A percentile compares a stretch with the other conserved stretches of the same genome.
Evolutionary conservation across 1,140 invertebrate genomes (phyloP).

Genomic region (Grapholita molesta): DNA sequence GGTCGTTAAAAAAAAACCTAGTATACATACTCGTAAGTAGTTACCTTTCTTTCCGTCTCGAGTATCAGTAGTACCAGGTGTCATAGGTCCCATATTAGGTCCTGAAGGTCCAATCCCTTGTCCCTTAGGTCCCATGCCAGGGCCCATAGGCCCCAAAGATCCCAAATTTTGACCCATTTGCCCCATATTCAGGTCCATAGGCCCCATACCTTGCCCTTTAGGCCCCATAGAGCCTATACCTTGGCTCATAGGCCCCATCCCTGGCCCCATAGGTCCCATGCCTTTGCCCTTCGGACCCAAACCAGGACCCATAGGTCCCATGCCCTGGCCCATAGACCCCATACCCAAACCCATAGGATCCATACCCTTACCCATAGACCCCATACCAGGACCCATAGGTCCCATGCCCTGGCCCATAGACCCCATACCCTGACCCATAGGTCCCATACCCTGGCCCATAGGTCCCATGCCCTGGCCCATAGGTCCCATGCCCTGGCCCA

Average conservation of each 20-base stretch:
- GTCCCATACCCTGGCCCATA: neutral
- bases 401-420: neutral
- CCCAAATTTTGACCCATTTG: too few species aligned
- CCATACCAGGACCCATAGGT: neutral
- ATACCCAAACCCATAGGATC: neutral
- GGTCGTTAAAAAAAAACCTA: too few species aligned
- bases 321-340: neutral
- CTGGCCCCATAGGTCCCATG: neutral
- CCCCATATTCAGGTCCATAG: too few species aligned
- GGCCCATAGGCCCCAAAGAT: too few species aligned
- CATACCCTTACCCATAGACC: neutral
- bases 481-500: neutral
- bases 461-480: neutral
- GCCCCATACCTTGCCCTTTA: neutral
- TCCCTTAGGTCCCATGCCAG: neutral
- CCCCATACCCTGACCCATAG: neutral
- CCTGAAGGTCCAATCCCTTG: neutral
- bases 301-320: too few species aligned
- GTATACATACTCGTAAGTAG: too few species aligned
- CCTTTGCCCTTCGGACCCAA: too few species aligned
- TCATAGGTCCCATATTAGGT: neutral
- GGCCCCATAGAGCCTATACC: neutral
- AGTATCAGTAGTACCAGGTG: neutral
- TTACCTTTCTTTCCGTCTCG: neutral
- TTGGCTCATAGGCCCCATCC: neutral